phyloP scores from a whole-genome alignment of 37 sponge, comb jelly and placozoan genomes.

The Diacarnus erythraeanus region DNA sequence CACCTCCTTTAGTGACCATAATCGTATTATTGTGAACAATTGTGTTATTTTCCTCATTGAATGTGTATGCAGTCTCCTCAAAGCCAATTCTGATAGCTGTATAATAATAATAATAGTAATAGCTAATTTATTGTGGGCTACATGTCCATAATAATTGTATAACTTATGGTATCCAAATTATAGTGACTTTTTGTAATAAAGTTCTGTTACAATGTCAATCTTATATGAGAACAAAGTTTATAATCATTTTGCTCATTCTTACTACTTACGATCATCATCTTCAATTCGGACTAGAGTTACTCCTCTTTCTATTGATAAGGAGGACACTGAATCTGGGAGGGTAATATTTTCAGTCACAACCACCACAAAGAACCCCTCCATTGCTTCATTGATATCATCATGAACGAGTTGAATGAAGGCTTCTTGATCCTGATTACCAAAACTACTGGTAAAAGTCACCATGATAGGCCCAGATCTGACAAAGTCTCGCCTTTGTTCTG shows the following conservation, averaged over 20 bases:
- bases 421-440: not conserved
- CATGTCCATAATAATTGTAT: not conserved
- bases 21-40: not conserved
- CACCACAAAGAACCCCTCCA: conserved; percentile 1
- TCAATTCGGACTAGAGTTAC: not conserved
- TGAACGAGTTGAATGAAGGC: not conserved
- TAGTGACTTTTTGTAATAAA: not conserved
- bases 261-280: conserved; percentile 25
- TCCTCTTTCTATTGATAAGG: not conserved
- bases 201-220: not conserved
- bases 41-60: not conserved
- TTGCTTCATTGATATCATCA: conserved; percentile 11
- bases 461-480: not conserved
- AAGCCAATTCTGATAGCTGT: conserved; percentile 10
- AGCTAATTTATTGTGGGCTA: not conserved
- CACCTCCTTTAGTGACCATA: conserved; percentile 3
- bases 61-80: not conserved
- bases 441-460: not conserved
- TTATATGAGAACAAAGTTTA: not conserved
- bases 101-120: not conserved
- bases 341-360: not conserved
- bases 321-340: not conserved
- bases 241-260: not conserved
- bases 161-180: too few relatives aligned
- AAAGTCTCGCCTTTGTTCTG: conserved; percentile 1